Conservation (phyloP, 2,113 vertebrate genomes). For the Sorex fumeus region DNA sequence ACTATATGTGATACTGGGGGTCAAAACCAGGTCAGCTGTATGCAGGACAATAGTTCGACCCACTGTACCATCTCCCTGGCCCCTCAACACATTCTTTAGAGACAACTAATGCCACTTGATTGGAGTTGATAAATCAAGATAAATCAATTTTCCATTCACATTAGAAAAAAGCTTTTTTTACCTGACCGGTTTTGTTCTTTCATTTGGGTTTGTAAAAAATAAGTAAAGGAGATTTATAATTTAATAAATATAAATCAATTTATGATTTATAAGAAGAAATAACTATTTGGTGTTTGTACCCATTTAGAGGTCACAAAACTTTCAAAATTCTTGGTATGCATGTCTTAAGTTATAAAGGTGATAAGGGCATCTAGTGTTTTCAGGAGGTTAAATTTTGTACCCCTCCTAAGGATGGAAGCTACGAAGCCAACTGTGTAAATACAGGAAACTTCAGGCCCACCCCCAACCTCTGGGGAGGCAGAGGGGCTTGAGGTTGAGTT, state of each 20-base stretch:
- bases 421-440: background rate
- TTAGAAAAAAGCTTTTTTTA: background rate
- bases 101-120: background rate
- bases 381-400: too few relatives aligned
- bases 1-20: too few relatives aligned
- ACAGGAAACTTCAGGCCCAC: background rate
- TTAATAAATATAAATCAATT: too few relatives aligned
- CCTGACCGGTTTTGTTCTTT: background rate
- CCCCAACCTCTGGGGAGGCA: background rate
- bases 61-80: too few relatives aligned
- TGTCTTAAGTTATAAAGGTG: background rate
- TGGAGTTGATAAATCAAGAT: background rate
- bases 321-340: background rate
- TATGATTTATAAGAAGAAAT: background rate
- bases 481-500: background rate
- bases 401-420: background rate
- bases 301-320: background rate
- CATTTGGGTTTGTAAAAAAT: background rate
- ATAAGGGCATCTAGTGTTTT: background rate
- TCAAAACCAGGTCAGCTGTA: too few relatives aligned
- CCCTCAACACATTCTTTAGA: background rate
- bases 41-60: too few relatives aligned
- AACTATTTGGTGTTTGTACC: background rate
- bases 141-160: background rate
- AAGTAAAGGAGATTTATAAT: background rate